Evolutionary conservation across 2,113 vertebrate genomes (phyloP), one percentile per base, ranked within the genome.

Genomic region (Pseudorasbora parva): DNA sequence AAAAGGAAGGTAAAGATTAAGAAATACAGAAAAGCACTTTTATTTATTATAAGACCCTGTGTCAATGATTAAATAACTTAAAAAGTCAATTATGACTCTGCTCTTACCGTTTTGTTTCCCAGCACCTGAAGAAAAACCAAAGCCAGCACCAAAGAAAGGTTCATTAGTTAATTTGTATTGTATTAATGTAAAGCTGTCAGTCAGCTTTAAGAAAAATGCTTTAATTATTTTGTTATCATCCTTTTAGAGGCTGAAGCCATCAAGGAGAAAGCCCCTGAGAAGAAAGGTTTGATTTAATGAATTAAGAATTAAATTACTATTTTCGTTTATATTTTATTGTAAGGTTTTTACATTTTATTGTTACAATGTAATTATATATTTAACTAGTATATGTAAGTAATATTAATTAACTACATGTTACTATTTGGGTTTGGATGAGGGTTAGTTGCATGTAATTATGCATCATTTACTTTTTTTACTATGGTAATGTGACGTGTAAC

Each of bases 181-280:
- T 68, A 6, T 6, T 37, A 5, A 37, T 81, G 30, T 30, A 83
- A 54, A 75, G 57, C 56, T 30, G 30, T 30, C 27, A 4, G n/a
- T 4, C 43, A 23, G 17, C 12, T 47, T 79, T 47, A 47, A 27
- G 4, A 49, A 75, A 62, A 30, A 19, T 21, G 57, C 41, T 49
- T 8, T 14, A 45, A 68, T 41, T 25, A 72, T 33, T 30, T 17
- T 49, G 17, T 49, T 8, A 9, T 33, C 71, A 15, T 43, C 10
- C 37, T 59, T 15, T 87, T 37, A 57, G 92, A 86, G 88, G 91
- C 88, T 82, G 85, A 82, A 15, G 87, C 87, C 12, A n/a, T 89
- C 6, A 92, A 91, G 76, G 90, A 69, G 33, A 69, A 69, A 69
- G 5, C 84, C 33, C 86, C 89, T 11, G n/a, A 90, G 41, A 92